Percentiles rank a stretch among this genome's conserved stretches.
Conservation (phyloP, 2,113 vertebrate genomes). For the Varanus komodoensis region DNA sequence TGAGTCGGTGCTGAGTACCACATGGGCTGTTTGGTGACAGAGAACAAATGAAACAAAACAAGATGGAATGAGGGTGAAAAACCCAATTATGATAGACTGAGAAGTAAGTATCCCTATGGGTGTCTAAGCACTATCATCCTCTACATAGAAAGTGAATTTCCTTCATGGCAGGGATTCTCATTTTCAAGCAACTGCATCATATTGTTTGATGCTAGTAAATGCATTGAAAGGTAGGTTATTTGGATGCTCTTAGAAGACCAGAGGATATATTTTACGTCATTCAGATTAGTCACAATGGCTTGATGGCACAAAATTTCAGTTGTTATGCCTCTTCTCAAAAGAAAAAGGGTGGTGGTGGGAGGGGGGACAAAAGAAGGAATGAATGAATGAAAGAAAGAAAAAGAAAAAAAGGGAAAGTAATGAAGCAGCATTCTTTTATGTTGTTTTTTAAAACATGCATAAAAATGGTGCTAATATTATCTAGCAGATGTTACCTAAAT, state of each 20-base stretch:
- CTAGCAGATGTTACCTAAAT: neutral
- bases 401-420: neutral
- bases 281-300: neutral
- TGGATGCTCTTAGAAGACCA: neutral
- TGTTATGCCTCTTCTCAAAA: neutral
- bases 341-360: no score
- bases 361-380: no score
- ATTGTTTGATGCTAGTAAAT: neutral
- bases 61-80: accelerated
- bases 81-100: neutral
- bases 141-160: neutral
- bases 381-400: no score
- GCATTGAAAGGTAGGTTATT: neutral
- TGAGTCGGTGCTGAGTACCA: neutral
- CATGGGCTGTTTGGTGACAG: neutral
- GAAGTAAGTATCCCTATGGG: neutral
- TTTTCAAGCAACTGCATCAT: neutral
- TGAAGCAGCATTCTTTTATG: neutral
- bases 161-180: neutral
- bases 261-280: neutral
- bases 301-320: neutral
- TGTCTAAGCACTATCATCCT: neutral
- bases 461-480: conserved; percentile 10
- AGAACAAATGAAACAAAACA: neutral
- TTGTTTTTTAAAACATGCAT: conserved; percentile 14